Evolutionary conservation across 2,113 vertebrate genomes (phyloP).

Genomic region (Ammodytes dubius): DNA sequence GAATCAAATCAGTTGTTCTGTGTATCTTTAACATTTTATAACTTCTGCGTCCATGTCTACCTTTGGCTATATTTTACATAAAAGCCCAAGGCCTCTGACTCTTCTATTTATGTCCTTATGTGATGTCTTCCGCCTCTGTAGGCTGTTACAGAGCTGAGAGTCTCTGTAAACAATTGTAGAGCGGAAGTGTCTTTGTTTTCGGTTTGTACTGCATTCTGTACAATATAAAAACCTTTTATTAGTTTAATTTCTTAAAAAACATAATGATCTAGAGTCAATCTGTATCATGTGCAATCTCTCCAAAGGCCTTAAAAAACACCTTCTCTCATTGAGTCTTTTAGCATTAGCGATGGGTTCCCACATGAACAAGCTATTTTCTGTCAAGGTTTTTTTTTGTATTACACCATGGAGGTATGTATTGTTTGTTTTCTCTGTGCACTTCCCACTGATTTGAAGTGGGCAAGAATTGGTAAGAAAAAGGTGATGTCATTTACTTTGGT

Average conservation of each 20-base stretch:
- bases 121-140: constrained; percentile 14
- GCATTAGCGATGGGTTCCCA: not conserved
- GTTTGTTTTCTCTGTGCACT: not conserved
- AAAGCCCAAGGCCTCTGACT: constrained; percentile 50
- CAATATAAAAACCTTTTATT: not conserved
- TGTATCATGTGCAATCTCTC: not conserved
- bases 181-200: not conserved
- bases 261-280: not conserved
- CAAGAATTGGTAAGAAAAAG: not conserved
- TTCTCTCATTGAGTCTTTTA: not conserved
- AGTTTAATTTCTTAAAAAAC: not conserved
- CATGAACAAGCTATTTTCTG: not conserved
- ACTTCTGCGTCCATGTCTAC: constrained; percentile 8
- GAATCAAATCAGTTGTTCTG: constrained; percentile 62
- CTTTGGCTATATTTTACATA: constrained; percentile 63
- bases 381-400: not conserved
- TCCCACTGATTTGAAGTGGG: not conserved
- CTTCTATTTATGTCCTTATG: constrained; percentile 56
- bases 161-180: not conserved
- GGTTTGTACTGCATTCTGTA: not conserved
- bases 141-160: constrained; percentile 10
- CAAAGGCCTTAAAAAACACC: not conserved
- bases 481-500: not conserved
- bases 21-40: constrained; percentile 69
- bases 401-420: not conserved